These are phyloP conservation scores for Danio tinwini DNA, from an alignment of 2,797 vertebrate species.

Conservation along the genomic window DNA sequence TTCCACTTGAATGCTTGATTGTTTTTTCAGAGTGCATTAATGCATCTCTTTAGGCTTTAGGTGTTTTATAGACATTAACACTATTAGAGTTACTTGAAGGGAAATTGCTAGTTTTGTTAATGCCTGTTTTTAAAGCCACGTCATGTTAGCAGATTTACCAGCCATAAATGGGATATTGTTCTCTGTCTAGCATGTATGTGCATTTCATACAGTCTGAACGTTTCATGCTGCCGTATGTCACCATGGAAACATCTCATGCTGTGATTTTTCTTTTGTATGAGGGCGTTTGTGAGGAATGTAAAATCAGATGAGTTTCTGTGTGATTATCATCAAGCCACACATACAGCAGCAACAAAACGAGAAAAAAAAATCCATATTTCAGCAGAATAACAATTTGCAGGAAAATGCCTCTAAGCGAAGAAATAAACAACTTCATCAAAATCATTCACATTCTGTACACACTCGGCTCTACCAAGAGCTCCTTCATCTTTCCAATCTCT, in stretches of 20 bases:
- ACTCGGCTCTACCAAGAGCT: background rate
- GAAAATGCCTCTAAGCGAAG: constrained; percentile 38
- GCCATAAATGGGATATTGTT: background rate
- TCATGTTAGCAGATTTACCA: constrained; percentile 31
- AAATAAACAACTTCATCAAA: constrained; percentile 48
- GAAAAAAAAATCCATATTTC: constrained; percentile 30
- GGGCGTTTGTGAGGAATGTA: constrained; percentile 50
- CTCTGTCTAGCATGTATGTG: constrained; percentile 21
- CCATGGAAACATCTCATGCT: constrained; percentile 57
- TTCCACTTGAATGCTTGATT: background rate
- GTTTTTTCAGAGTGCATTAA: background rate
- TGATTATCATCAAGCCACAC: constrained; percentile 40
- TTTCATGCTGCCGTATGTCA: constrained; percentile 46
- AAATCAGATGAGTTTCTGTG: constrained; percentile 51
- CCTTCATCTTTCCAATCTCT: constrained; percentile 15
- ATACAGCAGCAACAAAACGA: constrained; percentile 33
- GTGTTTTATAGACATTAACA: background rate
- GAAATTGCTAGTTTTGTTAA: constrained; percentile 4
- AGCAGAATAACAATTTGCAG: constrained; percentile 32
- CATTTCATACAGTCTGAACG: constrained; percentile 5
- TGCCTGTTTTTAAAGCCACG: background rate
- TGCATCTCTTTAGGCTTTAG: background rate
- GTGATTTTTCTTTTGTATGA: constrained; percentile 44
- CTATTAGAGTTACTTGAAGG: background rate
- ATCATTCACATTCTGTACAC: constrained; percentile 29